Conservation (phyloP, 2,797 vertebrate genomes). For the Notolepis coatsorum region DNA sequence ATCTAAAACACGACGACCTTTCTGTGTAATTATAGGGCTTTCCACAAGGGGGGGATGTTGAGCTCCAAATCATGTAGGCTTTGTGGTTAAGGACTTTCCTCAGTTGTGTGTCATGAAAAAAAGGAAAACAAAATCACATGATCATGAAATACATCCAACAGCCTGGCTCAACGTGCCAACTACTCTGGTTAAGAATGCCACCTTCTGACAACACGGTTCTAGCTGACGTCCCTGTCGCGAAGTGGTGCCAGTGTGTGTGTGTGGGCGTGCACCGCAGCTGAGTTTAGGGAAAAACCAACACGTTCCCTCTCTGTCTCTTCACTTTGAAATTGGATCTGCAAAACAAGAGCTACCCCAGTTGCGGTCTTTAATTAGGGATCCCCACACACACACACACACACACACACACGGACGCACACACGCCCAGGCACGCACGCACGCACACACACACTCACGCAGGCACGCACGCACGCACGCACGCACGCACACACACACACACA, state of each 20-base stretch:
- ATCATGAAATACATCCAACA: too few relatives aligned
- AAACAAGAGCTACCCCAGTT: slow-evolving; percentile 73
- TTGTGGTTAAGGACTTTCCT: background rate
- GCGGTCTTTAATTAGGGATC: slow-evolving; percentile 77
- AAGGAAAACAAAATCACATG: background rate
- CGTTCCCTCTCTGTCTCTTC: slow-evolving; percentile 61
- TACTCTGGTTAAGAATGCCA: too few relatives aligned
- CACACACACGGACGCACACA: background rate
- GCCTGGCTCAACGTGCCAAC: too few relatives aligned
- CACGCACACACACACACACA: slow-evolving; percentile 8
- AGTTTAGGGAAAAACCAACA: slow-evolving; percentile 67
- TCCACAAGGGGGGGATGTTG: slow-evolving; percentile 60
- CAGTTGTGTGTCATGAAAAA: slow-evolving; percentile 27
- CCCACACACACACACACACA: slow-evolving; percentile 60
- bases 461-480: slow-evolving; percentile 16
- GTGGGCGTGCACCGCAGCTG: slow-evolving; percentile 32
- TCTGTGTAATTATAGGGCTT: background rate
- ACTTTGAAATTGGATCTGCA: slow-evolving; percentile 80
- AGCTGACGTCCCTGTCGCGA: background rate
- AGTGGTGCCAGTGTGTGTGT: too few relatives aligned
- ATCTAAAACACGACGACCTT: slow-evolving; percentile 37
- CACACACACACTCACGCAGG: slow-evolving; percentile 30
- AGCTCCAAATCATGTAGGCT: background rate
- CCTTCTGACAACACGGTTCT: too few relatives aligned
- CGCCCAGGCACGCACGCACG: slow-evolving; percentile 31